Evolutionary conservation across 2,888 invertebrate genomes (phyloP).

Genomic region (Formica aserva): DNA sequence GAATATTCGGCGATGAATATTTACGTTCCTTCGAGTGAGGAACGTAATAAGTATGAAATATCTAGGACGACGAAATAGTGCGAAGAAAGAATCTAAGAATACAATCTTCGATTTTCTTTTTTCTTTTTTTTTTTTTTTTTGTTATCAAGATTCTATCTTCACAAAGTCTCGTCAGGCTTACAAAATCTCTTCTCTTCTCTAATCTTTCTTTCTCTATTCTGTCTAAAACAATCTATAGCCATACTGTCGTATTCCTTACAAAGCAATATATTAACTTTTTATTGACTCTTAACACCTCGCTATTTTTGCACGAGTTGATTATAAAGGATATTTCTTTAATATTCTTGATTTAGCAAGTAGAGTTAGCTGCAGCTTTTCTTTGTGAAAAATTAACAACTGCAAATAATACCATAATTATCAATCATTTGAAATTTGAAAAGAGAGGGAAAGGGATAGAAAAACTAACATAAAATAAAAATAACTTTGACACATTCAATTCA

Average conservation of each 20-base stretch:
- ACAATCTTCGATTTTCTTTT: neutral
- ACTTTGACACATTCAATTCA: neutral
- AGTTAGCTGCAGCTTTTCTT: neutral
- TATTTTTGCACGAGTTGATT: neutral
- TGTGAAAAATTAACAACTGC: neutral
- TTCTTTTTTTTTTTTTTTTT: too few species aligned
- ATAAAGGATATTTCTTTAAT: neutral
- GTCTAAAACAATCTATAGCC: neutral
- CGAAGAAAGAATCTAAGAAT: conserved; percentile 1
- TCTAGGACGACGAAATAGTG: conserved; percentile 45
- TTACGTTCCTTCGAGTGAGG: conserved; percentile 43
- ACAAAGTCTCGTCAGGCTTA: neutral
- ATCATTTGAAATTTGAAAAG: neutral
- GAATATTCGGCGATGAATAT: conserved; percentile 46
- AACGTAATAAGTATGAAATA: conserved; percentile 43
- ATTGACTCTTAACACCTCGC: conserved; percentile 14
- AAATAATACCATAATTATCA: neutral
- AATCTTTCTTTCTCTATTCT: neutral
- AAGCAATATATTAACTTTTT: neutral
- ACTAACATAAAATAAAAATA: conserved; percentile 7
- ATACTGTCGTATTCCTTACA: neutral
- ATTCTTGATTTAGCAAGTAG: neutral
- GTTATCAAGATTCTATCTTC: neutral
- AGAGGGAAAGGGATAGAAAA: neutral
- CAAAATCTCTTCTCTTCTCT: neutral